These are phyloP conservation scores for Hydriomena furcata DNA, from an alignment of 2,888 invertebrate genomes.

Conservation along the genomic window DNA sequence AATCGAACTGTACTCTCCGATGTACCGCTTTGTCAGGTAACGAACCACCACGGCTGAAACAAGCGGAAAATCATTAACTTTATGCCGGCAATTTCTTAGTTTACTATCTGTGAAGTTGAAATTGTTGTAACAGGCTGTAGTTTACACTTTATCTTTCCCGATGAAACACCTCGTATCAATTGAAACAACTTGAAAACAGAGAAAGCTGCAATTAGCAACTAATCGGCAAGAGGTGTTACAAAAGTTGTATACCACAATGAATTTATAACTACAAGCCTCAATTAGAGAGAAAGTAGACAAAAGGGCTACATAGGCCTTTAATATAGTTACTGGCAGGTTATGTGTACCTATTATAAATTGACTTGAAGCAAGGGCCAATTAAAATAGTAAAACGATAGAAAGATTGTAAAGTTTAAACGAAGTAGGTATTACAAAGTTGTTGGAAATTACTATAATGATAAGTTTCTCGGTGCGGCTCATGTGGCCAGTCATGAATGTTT, in stretches of 20 bases:
- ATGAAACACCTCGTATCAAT: conserved; percentile 59
- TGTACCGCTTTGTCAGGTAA: conserved; percentile 90
- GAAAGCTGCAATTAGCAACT: conserved; percentile 77
- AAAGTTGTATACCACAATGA: conserved; percentile 74
- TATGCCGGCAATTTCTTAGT: conserved; percentile 19
- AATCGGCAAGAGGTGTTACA: conserved; percentile 72
- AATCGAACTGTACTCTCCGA: conserved; percentile 91
- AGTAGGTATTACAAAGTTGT: conserved; percentile 40
- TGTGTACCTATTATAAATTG: conserved; percentile 43
- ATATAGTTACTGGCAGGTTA: conserved; percentile 27
- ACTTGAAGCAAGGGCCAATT: conserved; percentile 42
- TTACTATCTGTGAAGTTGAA: conserved; percentile 27
- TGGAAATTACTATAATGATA: conserved; percentile 32
- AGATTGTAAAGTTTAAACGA: conserved; percentile 34
- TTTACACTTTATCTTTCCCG: conserved; percentile 55
- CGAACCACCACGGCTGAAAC: conserved; percentile 90
- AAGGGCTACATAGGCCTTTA: conserved; percentile 44
- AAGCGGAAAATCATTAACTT: conserved; percentile 51
- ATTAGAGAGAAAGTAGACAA: conserved; percentile 79
- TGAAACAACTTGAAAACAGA: conserved; percentile 63
- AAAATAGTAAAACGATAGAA: conserved; percentile 39
- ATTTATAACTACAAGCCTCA: conserved; percentile 76
- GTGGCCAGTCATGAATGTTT: conserved; percentile 20
- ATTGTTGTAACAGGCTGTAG: conserved; percentile 39
- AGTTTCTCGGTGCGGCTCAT: conserved; percentile 22